phyloP scores from a whole-genome alignment of 2,113 vertebrate genomes.

The Nycticebus coucang region DNA sequence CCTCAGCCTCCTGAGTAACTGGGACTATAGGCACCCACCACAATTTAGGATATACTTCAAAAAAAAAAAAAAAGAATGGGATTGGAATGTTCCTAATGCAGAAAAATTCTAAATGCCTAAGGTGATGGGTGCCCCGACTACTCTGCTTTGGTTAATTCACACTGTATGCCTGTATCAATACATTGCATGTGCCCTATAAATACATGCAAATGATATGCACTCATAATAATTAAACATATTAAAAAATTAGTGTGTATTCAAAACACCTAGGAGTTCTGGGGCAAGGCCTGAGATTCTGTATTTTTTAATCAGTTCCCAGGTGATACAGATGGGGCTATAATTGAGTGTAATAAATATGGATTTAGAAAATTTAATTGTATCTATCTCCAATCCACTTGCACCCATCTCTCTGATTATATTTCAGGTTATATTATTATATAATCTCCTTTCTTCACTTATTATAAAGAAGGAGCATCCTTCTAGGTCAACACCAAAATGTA shows the following conservation, averaged over 20 bases:
- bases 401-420: neutral
- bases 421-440: neutral
- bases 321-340: fast-evolving
- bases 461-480: neutral
- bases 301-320: neutral
- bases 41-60: too few species aligned
- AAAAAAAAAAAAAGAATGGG: too few species aligned
- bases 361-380: neutral
- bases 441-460: neutral
- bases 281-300: neutral
- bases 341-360: neutral
- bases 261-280: neutral
- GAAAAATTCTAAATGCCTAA: too few species aligned
- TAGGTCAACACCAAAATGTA: neutral
- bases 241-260: neutral
- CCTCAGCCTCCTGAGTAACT: too few species aligned
- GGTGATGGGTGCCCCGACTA: too few species aligned
- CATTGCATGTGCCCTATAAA: too few species aligned
- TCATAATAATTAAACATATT: too few species aligned
- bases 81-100: too few species aligned
- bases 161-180: too few species aligned
- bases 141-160: too few species aligned
- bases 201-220: too few species aligned
- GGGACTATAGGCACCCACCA: too few species aligned
- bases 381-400: neutral